Evolutionary conservation across 1,140 invertebrate species (phyloP).

Genomic region (Megathymus violae): DNA sequence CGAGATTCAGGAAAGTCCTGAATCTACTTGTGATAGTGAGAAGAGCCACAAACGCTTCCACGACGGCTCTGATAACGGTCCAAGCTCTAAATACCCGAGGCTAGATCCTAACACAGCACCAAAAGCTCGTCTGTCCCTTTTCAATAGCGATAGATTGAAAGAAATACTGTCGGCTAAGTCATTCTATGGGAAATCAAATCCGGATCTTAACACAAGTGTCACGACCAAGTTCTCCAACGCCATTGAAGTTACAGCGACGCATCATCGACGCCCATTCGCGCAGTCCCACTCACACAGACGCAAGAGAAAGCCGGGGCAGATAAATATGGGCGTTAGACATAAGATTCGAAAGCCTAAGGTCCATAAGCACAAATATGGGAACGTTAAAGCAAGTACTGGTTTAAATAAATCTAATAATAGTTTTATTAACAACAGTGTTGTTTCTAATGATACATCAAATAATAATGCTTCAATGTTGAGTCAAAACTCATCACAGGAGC

Average conservation of each 20-base stretch:
- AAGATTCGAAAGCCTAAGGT: constrained; percentile 83
- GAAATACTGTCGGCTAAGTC: constrained; percentile 80
- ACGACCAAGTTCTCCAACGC: constrained; percentile 65
- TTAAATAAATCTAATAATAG: constrained; percentile 39
- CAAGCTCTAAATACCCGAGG: constrained; percentile 64
- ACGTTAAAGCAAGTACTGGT: constrained; percentile 23
- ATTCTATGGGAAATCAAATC: constrained; percentile 83
- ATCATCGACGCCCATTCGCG: constrained; percentile 47
- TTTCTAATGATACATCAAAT: constrained; percentile 46
- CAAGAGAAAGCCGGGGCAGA: constrained; percentile 77
- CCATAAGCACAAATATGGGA: constrained; percentile 57
- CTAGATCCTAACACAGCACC: constrained; percentile 59
- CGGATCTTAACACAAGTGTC: constrained; percentile 68
- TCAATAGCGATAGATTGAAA: constrained; percentile 71
- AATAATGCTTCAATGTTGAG: constrained; percentile 56
- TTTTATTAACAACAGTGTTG: constrained; percentile 45
- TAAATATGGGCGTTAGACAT: constrained; percentile 84
- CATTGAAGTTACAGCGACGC: constrained; percentile 54
- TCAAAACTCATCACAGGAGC: constrained; percentile 60
- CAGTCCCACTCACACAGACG: constrained; percentile 55
- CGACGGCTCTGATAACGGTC: constrained; percentile 62
- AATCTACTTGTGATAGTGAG: constrained; percentile 61
- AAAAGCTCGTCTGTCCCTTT: constrained; percentile 75
- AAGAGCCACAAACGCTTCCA: constrained; percentile 70
- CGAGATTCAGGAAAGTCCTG: constrained; percentile 71